These are phyloP conservation scores for Synergus laeviventris DNA, from an alignment of 2,888 invertebrate genomes.

Conservation along the genomic window DNA sequence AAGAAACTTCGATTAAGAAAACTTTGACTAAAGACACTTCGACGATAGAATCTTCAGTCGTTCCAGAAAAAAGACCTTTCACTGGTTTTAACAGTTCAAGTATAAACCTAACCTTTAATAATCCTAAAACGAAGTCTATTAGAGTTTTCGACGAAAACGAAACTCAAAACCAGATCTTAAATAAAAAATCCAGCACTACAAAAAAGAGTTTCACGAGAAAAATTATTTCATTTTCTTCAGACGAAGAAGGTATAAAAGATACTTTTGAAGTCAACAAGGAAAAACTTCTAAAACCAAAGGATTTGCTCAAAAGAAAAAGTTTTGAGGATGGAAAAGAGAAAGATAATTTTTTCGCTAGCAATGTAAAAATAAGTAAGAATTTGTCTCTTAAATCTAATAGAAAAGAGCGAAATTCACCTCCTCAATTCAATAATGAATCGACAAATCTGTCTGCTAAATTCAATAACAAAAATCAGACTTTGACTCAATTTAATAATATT, in stretches of 20 bases:
- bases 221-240: not conserved
- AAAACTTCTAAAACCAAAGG: too few relatives aligned
- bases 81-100: not conserved
- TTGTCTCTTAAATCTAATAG: too few relatives aligned
- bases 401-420: not conserved
- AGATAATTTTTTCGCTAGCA: not conserved
- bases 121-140: not conserved
- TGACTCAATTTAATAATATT: not conserved
- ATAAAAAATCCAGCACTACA: not conserved
- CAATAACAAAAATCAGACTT: not conserved
- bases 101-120: not conserved
- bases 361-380: not conserved
- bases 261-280: not conserved
- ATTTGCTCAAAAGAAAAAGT: not conserved
- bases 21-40: not conserved
- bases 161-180: not conserved
- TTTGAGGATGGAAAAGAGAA: not conserved
- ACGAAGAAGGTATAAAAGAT: slow-evolving; percentile 2
- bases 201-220: not conserved
- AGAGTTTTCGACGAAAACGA: not conserved
- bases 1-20: not conserved
- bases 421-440: not conserved
- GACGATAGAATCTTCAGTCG: not conserved
- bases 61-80: not conserved
- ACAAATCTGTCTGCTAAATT: not conserved